Base-by-base conservation (phyloP, 2,797 vertebrate species). In the Rhinophrynus dorsalis region DNA sequence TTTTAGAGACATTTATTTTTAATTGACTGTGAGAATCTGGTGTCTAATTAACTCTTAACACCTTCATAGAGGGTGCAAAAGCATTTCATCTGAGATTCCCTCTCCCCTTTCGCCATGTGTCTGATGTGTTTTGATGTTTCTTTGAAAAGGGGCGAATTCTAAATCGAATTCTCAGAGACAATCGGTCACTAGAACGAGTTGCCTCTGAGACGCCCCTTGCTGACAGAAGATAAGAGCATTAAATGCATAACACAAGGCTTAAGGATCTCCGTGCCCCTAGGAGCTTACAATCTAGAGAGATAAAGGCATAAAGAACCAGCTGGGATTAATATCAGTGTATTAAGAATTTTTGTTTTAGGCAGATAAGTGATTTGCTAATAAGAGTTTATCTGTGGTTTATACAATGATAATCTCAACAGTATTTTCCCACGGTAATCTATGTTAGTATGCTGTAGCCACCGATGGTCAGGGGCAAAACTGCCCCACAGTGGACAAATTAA, bases 191-290 rank as follows among this genome's bases (percentile, higher is more conserved):
- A 9, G 7, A 37, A 59, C 32, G 32, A 26, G 12, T 48, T 40
- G 32, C 42, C 15, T 35, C 10, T 3, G 5, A n/a, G n/a, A 30
- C 17, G 21, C 51, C 5, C 7, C 35, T 17, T 38, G 58, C 60
- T 72, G 68, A 58, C 60, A 26, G 42, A 12, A 57, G 68, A 70
- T 63, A 62, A 72, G 60, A 29, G 68, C 10, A 57, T 58, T 48
- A 71, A 21, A 21, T 13, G n/a, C 4, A 38, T n/a, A 24, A 24
- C 8, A 23, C 32, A 7, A 12, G 30, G 40, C 21, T 24, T 12
- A 3, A 21, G 59, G 17, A 18, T 29, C 21, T 56, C 9, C 10
- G 18, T 38, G 23, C 23, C 59, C 68, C 32, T 40, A 48, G 30
- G 68, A 72, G 60, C 60, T 64, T 30, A 57, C 68, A 64, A 26